These are phyloP conservation scores for Mesitornis unicolor DNA, from an alignment of 2,113 vertebrate genomes.

Conservation along the genomic window DNA sequence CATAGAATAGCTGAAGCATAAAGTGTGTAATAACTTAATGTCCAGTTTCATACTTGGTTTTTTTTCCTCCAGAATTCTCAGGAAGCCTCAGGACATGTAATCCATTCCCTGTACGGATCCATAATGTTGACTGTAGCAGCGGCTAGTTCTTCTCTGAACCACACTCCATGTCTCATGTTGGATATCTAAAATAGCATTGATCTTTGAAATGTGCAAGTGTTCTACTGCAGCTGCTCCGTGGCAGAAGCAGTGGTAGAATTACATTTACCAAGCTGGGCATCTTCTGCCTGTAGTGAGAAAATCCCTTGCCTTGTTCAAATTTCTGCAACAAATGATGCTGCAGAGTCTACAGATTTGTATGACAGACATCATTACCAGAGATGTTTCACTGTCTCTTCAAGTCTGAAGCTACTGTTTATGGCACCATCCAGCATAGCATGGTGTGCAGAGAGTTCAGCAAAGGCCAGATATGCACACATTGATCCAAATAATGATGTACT, in stretches of 20 bases:
- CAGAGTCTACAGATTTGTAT: not conserved
- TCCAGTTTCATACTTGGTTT: rapidly evolving
- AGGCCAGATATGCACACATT: not conserved
- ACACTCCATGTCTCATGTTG: not conserved
- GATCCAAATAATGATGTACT: not conserved
- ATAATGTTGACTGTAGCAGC: not conserved
- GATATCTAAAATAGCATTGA: not conserved
- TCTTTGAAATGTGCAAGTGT: not conserved
- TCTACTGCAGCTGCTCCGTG: not conserved
- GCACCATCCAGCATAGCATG: not conserved
- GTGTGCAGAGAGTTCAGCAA: not conserved
- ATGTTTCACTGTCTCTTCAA: not conserved
- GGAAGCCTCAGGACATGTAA: not conserved
- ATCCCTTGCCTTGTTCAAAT: not conserved
- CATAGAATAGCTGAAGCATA: not conserved
- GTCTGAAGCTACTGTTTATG: not conserved
- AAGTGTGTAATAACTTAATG: not conserved
- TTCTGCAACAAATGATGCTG: not conserved
- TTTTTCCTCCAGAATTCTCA: not conserved
- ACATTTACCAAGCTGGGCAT: not conserved
- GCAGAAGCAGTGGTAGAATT: not conserved
- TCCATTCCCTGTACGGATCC: not conserved
- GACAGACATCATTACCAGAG: not conserved
- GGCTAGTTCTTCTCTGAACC: not conserved
- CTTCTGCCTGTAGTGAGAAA: not conserved